Base-by-base conservation (phyloP, 2,113 vertebrate species). In the Sinosuthora webbiana region DNA sequence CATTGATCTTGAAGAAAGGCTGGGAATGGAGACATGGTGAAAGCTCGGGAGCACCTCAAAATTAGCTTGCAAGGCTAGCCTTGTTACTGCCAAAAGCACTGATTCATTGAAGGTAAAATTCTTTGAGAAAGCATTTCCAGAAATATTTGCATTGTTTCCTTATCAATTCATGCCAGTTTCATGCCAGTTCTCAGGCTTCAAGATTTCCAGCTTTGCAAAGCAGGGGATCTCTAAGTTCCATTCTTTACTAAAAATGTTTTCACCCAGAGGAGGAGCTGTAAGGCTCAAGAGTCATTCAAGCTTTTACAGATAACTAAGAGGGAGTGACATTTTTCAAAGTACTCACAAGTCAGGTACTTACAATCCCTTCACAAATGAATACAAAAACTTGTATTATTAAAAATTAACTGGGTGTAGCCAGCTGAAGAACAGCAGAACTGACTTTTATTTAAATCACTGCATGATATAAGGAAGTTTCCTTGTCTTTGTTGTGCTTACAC, bases 111-210 rank as follows among this genome's bases (percentile, higher is more conserved):
- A 77, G 28, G 67, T 16, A 88, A 89, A 91, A 91, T 57, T 41
- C 53, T 75, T 82, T 87, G 52, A 76, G 67, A 94, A 94, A 73
- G 4, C 4, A 56, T 88, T 97, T 95, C 45, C 67, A 88, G 82
- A 85, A 90, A 73, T 87, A 76, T 73, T 88, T 94, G 33, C 41
- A 92, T 96, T 94, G 92, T 96, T 94, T 89, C 77, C 42, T 17
- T 91, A 81, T 78, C 80, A 53, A 56, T 78, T 93, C 33, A 12
- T 81, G 60, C 57, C 39, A 70, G 37, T 88, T 92, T 74, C 50
- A 55, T 88, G 68, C 68, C 76, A 81, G 33, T 94, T 93, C 86
- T 95, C 93, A 96, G 83, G 68, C 56, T 92, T 77, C 35, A 73
- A 74, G 31, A 14, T 55, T 86, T 74, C 39, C 55, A 74, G 7